A percentile compares a stretch with the other conserved stretches of the same genome.
phyloP scores from a whole-genome alignment of 2,113 vertebrate species.

The Phoenicopterus ruber region DNA sequence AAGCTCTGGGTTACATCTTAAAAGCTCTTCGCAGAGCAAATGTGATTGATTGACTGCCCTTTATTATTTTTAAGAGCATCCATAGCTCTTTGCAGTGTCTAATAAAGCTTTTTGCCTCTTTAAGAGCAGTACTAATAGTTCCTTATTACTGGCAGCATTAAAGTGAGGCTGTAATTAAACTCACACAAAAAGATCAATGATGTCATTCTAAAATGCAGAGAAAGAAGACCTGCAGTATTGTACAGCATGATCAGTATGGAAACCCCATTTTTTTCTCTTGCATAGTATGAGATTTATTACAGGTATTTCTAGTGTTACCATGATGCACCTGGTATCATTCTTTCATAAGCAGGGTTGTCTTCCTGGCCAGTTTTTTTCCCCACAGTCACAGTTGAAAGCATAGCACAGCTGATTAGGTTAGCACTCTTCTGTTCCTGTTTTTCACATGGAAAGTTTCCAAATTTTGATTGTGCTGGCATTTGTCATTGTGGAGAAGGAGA shows the following conservation, averaged over 20 bases:
- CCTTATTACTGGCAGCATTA: conserved; percentile 11
- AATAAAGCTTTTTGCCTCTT: conserved; percentile 17
- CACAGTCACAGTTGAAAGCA: not conserved
- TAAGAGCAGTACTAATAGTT: conserved; percentile 10
- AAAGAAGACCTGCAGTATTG: not conserved
- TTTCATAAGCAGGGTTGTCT: not conserved
- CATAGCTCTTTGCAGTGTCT: not conserved
- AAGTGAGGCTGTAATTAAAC: conserved; percentile 22
- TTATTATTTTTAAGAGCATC: conserved; percentile 47
- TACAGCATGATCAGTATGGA: not conserved
- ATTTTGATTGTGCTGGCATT: not conserved
- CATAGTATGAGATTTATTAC: not conserved
- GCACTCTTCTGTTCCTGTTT: not conserved
- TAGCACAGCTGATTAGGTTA: not conserved
- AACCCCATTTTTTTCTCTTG: not conserved
- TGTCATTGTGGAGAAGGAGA: not conserved
- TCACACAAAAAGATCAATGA: not conserved
- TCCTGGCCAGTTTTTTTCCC: not conserved
- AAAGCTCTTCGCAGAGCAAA: conserved; percentile 45
- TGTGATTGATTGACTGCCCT: not conserved
- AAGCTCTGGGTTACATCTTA: conserved; percentile 73
- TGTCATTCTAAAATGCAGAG: not conserved
- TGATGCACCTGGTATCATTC: not conserved
- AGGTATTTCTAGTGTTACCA: not conserved
- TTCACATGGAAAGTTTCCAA: not conserved